Percentiles rank a stretch among this genome's conserved stretches.
phyloP scores from a whole-genome alignment of 53 echinoderm and acorn worm genomes.

The Holothuria leucospilota region DNA sequence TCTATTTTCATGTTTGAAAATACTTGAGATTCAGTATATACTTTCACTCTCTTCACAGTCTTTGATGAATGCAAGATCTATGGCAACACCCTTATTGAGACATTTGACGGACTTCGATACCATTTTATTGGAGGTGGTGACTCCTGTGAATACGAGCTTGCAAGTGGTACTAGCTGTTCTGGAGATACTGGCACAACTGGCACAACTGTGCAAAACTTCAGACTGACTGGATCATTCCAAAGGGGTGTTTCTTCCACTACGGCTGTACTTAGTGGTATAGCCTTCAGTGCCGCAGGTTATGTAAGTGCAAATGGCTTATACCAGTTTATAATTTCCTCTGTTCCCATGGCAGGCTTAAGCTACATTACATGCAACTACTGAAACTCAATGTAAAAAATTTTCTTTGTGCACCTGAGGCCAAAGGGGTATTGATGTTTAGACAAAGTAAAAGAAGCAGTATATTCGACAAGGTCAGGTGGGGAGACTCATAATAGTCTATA shows the following conservation, averaged over 20 bases:
- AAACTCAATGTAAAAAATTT: no score
- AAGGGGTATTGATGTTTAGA: no score
- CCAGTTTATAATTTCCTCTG: neutral
- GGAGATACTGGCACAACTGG: neutral
- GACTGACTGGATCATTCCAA: constrained; percentile 5
- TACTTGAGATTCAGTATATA: no score
- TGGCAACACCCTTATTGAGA: constrained; percentile 15
- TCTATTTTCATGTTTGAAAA: no score
- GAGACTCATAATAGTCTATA: no score
- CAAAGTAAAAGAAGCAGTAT: no score
- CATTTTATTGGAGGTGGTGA: constrained; percentile 21
- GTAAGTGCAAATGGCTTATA: neutral
- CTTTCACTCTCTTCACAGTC: neutral
- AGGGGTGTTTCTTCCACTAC: neutral
- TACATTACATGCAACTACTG: no score
- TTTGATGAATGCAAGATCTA: constrained; percentile 5
- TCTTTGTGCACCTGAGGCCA: no score
- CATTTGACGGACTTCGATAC: constrained; percentile 22
- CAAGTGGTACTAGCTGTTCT: neutral
- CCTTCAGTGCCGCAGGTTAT: neutral
- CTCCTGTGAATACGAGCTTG: constrained; percentile 2
- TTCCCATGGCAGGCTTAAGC: no score
- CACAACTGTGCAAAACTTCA: neutral
- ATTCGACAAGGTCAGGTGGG: no score
- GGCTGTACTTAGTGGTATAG: constrained; percentile 1